phyloP scores from a whole-genome alignment of 2,888 invertebrate species.

The Nomada fucata region DNA sequence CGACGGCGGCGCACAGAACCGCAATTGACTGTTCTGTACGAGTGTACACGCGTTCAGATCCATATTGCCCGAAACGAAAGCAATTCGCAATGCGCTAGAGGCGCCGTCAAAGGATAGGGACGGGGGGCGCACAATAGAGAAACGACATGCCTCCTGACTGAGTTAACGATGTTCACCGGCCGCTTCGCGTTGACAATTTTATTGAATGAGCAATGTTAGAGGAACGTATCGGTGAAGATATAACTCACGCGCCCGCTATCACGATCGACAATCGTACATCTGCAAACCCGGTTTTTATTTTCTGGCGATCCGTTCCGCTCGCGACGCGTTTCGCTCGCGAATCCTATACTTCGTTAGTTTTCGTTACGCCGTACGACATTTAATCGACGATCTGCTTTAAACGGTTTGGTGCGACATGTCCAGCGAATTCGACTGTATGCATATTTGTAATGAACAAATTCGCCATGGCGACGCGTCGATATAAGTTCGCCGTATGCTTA shows the following conservation, averaged over 20 bases:
- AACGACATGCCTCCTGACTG: slow-evolving; percentile 36
- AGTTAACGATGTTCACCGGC: slow-evolving; percentile 36
- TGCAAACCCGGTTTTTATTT: no score
- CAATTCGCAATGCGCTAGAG: slow-evolving; percentile 65
- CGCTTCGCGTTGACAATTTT: slow-evolving; percentile 42
- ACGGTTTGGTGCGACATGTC: no score
- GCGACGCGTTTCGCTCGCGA: no score
- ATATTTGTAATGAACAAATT: no score
- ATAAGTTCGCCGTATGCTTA: no score
- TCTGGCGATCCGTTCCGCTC: no score
- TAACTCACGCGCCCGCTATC: background rate
- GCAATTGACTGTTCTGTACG: slow-evolving; percentile 59
- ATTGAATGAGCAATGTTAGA: slow-evolving; percentile 37
- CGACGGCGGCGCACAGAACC: slow-evolving; percentile 45
- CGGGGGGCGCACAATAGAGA: slow-evolving; percentile 36
- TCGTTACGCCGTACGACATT: no score
- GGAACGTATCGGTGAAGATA: background rate
- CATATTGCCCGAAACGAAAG: slow-evolving; percentile 59
- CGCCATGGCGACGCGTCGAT: no score
- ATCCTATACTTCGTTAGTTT: no score
- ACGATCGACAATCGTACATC: background rate
- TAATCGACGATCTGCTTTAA: no score
- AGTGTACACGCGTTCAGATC: slow-evolving; percentile 52
- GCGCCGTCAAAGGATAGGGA: slow-evolving; percentile 67
- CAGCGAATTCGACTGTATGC: no score